Evolutionary conservation across 1,140 invertebrate genomes (phyloP).

Genomic region (Drosophila paulistorum): DNA sequence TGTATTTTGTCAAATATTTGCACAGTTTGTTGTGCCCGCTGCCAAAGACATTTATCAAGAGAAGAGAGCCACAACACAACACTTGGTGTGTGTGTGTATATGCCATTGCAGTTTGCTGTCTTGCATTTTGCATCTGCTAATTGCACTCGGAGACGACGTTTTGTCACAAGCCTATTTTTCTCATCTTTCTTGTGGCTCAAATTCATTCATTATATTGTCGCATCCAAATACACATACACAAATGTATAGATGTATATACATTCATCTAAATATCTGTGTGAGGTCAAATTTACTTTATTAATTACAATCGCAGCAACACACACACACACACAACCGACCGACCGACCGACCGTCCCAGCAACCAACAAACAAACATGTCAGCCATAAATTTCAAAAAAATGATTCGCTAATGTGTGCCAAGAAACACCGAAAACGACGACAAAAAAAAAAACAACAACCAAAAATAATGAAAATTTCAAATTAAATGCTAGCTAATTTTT

Average conservation of each 20-base stretch:
- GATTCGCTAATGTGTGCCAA: conserved; percentile 64
- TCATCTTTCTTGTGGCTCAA: conserved; percentile 25
- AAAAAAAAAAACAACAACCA: not conserved
- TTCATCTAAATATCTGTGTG: conserved; percentile 46
- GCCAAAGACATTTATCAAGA: conserved; percentile 78
- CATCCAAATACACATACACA: conserved; percentile 34
- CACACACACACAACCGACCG: conserved; percentile 28
- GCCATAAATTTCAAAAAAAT: conserved; percentile 58
- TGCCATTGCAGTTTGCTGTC: conserved; percentile 24
- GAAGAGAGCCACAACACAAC: conserved; percentile 35
- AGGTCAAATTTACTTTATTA: conserved; percentile 82
- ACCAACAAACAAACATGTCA: conserved; percentile 45
- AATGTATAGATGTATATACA: conserved; percentile 12
- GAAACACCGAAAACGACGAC: conserved; percentile 27
- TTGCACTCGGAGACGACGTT: conserved; percentile 68
- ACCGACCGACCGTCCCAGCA: conserved; percentile 1
- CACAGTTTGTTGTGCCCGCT: conserved; percentile 77
- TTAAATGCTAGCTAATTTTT: conserved; percentile 66
- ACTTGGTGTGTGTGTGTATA: not conserved
- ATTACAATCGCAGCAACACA: conserved; percentile 59
- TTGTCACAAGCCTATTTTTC: conserved; percentile 70
- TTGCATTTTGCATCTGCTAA: conserved; percentile 56
- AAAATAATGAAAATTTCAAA: conserved; percentile 56
- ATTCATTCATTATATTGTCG: conserved; percentile 81
- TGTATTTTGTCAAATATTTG: conserved; percentile 82